Percentiles rank a stretch among this genome's conserved stretches.
phyloP scores from a whole-genome alignment of 2,797 vertebrate genomes.

The Muraenolepis orangiensis region DNA sequence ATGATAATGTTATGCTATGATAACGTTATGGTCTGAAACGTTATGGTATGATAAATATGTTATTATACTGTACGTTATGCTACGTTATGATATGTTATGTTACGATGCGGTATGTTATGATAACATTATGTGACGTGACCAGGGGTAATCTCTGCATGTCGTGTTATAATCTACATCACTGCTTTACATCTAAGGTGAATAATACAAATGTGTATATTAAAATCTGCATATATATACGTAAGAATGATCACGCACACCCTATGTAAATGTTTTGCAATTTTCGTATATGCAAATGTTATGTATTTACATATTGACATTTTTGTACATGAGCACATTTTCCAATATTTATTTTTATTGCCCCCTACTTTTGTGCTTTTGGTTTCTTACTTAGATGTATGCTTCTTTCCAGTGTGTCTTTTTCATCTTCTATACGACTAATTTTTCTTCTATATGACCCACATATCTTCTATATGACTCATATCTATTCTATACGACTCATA shows the following conservation, averaged over 20 bases:
- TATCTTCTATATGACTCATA: conserved; percentile 8
- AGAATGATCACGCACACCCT: neutral
- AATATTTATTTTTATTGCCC: neutral
- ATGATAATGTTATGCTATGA: too few relatives aligned
- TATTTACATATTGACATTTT: neutral
- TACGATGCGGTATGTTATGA: too few relatives aligned
- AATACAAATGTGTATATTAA: too few relatives aligned
- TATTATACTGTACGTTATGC: too few relatives aligned
- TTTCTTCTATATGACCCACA: too few relatives aligned
- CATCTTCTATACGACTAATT: conserved; percentile 24
- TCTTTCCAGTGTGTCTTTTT: neutral
- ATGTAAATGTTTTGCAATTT: neutral
- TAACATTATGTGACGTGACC: too few relatives aligned
- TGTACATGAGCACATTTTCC: neutral
- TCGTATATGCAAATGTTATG: neutral
- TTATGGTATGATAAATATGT: too few relatives aligned
- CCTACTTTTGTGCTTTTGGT: neutral
- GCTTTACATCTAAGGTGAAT: neutral
- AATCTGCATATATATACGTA: neutral
- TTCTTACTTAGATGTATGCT: neutral
- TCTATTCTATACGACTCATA: conserved; percentile 24
- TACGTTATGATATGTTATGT: too few relatives aligned
- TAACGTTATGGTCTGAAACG: too few relatives aligned
- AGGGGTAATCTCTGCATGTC: too few relatives aligned
- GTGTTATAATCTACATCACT: too few relatives aligned